phyloP scores from a whole-genome alignment of 2,113 vertebrate genomes.

The Tamias sibiricus region DNA sequence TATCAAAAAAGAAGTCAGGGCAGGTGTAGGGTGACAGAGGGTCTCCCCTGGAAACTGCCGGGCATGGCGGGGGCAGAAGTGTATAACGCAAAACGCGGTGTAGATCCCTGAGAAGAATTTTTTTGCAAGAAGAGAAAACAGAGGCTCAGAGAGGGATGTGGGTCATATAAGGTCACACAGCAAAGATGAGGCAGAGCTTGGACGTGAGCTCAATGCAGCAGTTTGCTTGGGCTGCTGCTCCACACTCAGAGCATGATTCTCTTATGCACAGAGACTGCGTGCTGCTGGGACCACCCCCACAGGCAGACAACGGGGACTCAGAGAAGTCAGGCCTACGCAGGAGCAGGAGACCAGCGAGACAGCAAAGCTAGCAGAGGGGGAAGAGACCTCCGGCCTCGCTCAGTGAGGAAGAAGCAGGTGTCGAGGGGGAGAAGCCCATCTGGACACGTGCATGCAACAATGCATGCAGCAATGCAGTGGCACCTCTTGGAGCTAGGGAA shows the following conservation, averaged over 20 bases:
- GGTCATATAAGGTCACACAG: neutral
- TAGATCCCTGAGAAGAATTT: no score
- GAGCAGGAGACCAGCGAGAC: neutral
- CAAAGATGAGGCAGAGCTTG: neutral
- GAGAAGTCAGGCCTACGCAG: neutral
- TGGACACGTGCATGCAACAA: neutral
- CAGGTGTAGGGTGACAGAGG: no score
- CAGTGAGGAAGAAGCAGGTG: neutral
- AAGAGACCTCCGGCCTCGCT: neutral
- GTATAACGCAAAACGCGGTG: no score
- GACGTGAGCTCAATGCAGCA: neutral
- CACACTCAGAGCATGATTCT: no score
- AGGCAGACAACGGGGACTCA: neutral
- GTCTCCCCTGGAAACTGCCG: no score
- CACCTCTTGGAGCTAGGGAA: accelerated
- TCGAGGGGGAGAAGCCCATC: accelerated
- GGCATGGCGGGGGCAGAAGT: no score
- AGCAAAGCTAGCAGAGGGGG: neutral
- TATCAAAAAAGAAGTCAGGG: no score
- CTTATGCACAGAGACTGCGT: neutral
- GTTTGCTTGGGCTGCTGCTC: neutral
- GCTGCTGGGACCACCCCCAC: neutral
- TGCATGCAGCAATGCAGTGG: neutral
- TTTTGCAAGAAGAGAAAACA: neutral
- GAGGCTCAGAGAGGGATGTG: neutral